Percentiles rank a stretch among this genome's conserved stretches.
Evolutionary conservation across 2,797 vertebrate species (phyloP).

Genomic region (Enteromius viviparus): DNA sequence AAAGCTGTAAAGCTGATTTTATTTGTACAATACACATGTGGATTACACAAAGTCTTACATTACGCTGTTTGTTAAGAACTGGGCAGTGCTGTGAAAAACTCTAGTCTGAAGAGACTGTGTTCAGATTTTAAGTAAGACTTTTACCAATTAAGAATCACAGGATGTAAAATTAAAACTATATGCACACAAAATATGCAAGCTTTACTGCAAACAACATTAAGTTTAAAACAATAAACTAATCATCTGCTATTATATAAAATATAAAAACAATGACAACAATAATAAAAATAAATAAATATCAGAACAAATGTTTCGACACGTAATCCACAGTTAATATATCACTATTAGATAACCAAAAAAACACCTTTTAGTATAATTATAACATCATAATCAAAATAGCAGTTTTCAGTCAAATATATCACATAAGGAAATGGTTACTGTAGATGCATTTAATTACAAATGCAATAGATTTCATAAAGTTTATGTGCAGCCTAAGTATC

Average conservation of each 20-base stretch:
- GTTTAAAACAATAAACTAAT: background rate
- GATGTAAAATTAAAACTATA: background rate
- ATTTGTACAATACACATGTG: background rate
- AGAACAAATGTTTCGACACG: background rate
- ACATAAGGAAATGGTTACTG: background rate
- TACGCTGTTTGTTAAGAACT: slow-evolving; percentile 43
- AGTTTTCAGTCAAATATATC: background rate
- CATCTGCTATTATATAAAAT: background rate
- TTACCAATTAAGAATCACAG: background rate
- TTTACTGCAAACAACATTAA: too few relatives aligned
- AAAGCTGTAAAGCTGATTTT: slow-evolving; percentile 24
- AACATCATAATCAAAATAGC: background rate
- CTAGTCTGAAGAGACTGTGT: background rate
- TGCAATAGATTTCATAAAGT: background rate
- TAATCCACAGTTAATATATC: background rate
- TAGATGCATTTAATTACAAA: background rate
- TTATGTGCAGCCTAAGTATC: background rate
- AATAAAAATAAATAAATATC: background rate
- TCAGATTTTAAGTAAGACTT: background rate
- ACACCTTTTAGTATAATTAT: background rate
- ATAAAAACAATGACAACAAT: background rate
- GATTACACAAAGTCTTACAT: slow-evolving; percentile 37
- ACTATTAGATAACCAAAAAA: background rate
- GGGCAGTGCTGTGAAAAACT: slow-evolving; percentile 15
- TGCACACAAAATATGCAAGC: background rate